Evolutionary conservation across 2,113 vertebrate genomes (phyloP).

Genomic region (Polypterus senegalus): DNA sequence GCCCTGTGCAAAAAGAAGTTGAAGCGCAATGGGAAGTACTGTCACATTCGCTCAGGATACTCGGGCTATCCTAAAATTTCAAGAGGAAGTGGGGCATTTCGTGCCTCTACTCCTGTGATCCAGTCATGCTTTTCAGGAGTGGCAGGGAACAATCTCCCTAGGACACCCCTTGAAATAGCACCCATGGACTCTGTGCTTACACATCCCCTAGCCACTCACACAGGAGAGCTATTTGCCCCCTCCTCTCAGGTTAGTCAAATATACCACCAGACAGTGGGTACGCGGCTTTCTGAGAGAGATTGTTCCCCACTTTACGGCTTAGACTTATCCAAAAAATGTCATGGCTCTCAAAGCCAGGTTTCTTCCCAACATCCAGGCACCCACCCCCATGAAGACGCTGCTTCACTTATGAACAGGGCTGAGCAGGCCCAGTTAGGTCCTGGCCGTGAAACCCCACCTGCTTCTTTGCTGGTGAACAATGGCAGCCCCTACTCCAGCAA

Average conservation of each 20-base stretch:
- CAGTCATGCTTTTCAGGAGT: slow-evolving; percentile 71
- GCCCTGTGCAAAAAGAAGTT: slow-evolving; percentile 91
- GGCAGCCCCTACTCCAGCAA: slow-evolving; percentile 55
- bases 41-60: slow-evolving; percentile 63
- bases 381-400: slow-evolving; percentile 44
- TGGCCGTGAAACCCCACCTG: slow-evolving; percentile 50
- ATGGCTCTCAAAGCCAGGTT: slow-evolving; percentile 51
- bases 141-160: slow-evolving; percentile 37
- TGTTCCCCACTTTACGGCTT: slow-evolving; percentile 85
- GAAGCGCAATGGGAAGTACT: slow-evolving; percentile 83
- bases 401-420: slow-evolving; percentile 35
- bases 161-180: slow-evolving; percentile 41
- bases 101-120: slow-evolving; percentile 80
- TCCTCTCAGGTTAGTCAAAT: slow-evolving; percentile 57
- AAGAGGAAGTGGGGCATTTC: slow-evolving; percentile 43
- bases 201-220: slow-evolving; percentile 64
- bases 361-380: slow-evolving; percentile 39
- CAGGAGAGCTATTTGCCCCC: slow-evolving; percentile 78
- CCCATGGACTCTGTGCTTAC: slow-evolving; percentile 52
- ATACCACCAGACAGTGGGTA: slow-evolving; percentile 45
- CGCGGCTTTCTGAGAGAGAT: slow-evolving; percentile 60
- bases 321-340: slow-evolving; percentile 94
- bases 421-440: slow-evolving; percentile 45
- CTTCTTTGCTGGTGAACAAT: slow-evolving; percentile 42
- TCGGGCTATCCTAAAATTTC: slow-evolving; percentile 65